Evolutionary conservation across 2,888 invertebrate species (phyloP), one percentile per base, ranked within the genome.

Genomic region (Volucella bombylans): DNA sequence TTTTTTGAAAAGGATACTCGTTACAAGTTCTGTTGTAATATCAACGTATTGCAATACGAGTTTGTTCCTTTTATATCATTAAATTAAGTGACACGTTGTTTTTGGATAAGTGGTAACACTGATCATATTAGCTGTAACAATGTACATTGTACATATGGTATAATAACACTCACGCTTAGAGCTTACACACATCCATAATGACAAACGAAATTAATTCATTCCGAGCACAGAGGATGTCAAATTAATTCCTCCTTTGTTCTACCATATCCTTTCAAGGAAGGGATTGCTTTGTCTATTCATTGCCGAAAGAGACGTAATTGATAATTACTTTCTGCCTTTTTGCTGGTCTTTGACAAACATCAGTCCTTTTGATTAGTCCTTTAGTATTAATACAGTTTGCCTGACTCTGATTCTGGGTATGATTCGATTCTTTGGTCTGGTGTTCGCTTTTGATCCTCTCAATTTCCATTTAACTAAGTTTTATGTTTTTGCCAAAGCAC

Each of bases 251-350:
- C 11, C 41, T n/a, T 10, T 47, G 4, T 41, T 52, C 2, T 15
- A 1, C n/a, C 9, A 11, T 4, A 3, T 3, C n/a, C 10, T 6
- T 15, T 14, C 6, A 8, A 10, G 50, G 39, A 3, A 54, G 31
- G 10, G 54, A 41, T 11, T 65, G 14, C 38, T 54, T 73, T 41
- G 41, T 71, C 52, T 71, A 15, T 67, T 61, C 11, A 55, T 43
- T 68, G 43, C 18, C 67, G 14, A 43, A 59, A 49, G 54, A 62
- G 43, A 8, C 18, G 54, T 68, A 80, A 67, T 78, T 78, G 72
- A 72, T 80, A 73, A 80, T 80, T 73, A 67, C 52, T 54, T 67
- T 79, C 18, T 61, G 45, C 62, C 43, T 73, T 72, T 54, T 77
- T 64, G 61, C 62, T 23, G 54, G 73, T 61, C 61, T 67, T 61